These are phyloP conservation scores for Desmophyllum pertusum DNA, from an alignment of 92 coral and sea anemone species.

Conservation along the genomic window DNA sequence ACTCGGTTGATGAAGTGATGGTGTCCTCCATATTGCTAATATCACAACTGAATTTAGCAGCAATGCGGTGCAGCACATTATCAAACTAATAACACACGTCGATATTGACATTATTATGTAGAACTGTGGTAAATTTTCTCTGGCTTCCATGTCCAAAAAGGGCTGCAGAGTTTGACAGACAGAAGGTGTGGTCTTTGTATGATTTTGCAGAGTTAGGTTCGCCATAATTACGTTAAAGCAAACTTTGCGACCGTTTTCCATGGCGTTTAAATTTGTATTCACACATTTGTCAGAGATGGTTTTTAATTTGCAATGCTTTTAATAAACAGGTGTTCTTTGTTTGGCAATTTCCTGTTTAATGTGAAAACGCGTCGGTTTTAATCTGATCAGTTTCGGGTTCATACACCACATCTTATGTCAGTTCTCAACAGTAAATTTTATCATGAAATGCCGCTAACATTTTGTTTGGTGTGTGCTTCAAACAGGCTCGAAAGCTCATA, in stretches of 20 bases:
- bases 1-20: conserved; percentile 26
- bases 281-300: neutral
- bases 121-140: conserved; percentile 22
- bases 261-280: neutral
- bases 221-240: conserved; percentile 11
- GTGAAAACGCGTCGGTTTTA: neutral
- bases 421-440: too few relatives aligned
- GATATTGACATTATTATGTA: conserved; percentile 4
- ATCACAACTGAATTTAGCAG: conserved; percentile 6
- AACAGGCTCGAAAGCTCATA: too few relatives aligned
- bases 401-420: too few relatives aligned
- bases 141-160: conserved; percentile 21
- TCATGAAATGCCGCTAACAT: too few relatives aligned
- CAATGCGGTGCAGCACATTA: conserved; percentile 11
- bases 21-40: conserved; percentile 11
- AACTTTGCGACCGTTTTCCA: neutral
- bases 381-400: too few relatives aligned
- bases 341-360: neutral
- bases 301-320: neutral
- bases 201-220: neutral
- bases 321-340: neutral
- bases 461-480: neutral
- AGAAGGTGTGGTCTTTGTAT: neutral
- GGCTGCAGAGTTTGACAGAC: conserved; percentile 17
- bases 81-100: neutral